Conservation (phyloP, 2,888 invertebrate species). For the Protodeltote pygarga region DNA sequence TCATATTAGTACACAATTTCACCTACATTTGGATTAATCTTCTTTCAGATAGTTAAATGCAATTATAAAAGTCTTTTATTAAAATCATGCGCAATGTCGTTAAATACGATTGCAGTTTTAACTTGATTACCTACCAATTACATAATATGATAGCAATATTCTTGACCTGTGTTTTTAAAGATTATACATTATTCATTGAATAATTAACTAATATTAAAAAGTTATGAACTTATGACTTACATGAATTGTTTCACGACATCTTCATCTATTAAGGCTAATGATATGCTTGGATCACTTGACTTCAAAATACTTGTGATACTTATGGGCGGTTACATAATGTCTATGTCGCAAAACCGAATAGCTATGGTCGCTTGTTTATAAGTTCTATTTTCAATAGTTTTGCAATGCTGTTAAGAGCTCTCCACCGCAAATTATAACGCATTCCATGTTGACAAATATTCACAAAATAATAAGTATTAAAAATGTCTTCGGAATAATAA, state of each 20-base stretch:
- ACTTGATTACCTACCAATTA: constrained; percentile 10
- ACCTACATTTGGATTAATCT: constrained; percentile 66
- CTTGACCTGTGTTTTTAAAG: constrained; percentile 5
- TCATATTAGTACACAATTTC: constrained; percentile 66
- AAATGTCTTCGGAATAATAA: too few species aligned
- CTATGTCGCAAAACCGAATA: constrained; percentile 49
- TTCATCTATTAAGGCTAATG: constrained; percentile 57
- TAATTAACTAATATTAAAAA: constrained; percentile 25
- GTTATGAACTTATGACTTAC: constrained; percentile 32
- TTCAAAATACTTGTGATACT: constrained; percentile 40
- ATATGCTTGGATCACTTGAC: constrained; percentile 47
- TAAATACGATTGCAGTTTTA: not conserved
- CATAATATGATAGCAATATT: constrained; percentile 15
- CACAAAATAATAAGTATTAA: too few species aligned
- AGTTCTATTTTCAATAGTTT: constrained; percentile 53
- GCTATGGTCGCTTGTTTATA: constrained; percentile 41
- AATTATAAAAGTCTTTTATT: constrained; percentile 9
- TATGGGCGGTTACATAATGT: constrained; percentile 58
- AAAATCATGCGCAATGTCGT: not conserved
- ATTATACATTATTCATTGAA: constrained; percentile 10
- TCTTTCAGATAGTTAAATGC: constrained; percentile 45
- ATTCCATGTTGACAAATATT: too few species aligned
- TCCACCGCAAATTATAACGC: too few species aligned
- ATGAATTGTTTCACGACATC: constrained; percentile 45
- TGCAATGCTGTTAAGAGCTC: constrained; percentile 48